Conservation (phyloP, 2,888 invertebrate genomes). For the Drosophila stalkeri region DNA sequence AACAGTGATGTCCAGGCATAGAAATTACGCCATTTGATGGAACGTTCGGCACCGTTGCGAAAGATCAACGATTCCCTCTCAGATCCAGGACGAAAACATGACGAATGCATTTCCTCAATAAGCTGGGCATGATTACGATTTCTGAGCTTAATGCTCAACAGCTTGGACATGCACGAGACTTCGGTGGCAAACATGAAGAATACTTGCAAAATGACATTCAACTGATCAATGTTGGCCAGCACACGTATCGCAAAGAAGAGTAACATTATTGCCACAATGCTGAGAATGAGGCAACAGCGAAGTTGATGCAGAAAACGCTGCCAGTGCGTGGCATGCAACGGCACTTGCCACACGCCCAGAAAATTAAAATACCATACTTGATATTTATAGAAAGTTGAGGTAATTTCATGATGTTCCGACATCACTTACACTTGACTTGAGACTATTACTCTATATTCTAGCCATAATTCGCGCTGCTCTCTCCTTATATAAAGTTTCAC, state of each 20-base stretch:
- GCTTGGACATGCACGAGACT: constrained; percentile 65
- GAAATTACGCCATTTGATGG: constrained; percentile 50
- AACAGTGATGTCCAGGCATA: constrained; percentile 52
- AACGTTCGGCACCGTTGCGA: constrained; percentile 15
- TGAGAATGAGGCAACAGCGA: constrained; percentile 33
- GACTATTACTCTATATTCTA: no score
- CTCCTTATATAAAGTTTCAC: constrained; percentile 29
- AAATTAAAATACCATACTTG: constrained; percentile 57
- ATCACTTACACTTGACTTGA: constrained; percentile 27
- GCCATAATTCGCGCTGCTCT: background rate
- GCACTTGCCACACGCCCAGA: constrained; percentile 55
- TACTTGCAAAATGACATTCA: constrained; percentile 69
- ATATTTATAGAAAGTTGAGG: constrained; percentile 59
- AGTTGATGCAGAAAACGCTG: constrained; percentile 30
- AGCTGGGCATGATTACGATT: constrained; percentile 32
- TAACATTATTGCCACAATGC: constrained; percentile 58
- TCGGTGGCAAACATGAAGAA: constrained; percentile 74
- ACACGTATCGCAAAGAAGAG: constrained; percentile 66
- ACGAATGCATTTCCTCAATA: constrained; percentile 44
- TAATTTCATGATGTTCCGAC: constrained; percentile 31
- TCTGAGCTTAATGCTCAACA: constrained; percentile 47
- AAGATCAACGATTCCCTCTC: constrained; percentile 42
- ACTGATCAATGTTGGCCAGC: constrained; percentile 47
- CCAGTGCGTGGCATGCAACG: background rate
- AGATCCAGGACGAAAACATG: constrained; percentile 35